These are phyloP conservation scores for Macaria notata DNA, from an alignment of 2,888 invertebrate genomes.

Conservation along the genomic window DNA sequence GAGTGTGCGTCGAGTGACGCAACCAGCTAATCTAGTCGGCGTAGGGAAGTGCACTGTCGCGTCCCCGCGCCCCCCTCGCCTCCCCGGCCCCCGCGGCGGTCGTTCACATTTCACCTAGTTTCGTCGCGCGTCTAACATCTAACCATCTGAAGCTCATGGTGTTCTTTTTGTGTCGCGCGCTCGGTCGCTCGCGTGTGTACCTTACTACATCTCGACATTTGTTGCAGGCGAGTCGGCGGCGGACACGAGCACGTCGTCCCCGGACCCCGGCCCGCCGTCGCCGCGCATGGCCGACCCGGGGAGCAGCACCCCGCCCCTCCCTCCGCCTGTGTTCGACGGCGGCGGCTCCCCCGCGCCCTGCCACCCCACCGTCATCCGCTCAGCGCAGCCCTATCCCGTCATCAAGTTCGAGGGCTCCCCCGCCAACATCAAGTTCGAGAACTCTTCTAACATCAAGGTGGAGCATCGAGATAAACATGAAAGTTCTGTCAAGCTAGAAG, in stretches of 20 bases:
- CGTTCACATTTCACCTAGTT: constrained; percentile 82
- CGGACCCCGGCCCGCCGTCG: constrained; percentile 93
- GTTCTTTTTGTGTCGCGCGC: constrained; percentile 58
- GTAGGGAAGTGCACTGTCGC: constrained; percentile 83
- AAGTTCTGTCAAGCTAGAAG: constrained; percentile 77
- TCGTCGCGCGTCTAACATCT: constrained; percentile 62
- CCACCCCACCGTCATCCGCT: constrained; percentile 81
- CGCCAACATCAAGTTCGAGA: constrained; percentile 59
- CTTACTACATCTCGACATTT: constrained; percentile 50
- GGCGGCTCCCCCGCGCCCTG: constrained; percentile 69
- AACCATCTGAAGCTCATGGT: constrained; percentile 56
- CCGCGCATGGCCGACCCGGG: constrained; percentile 88
- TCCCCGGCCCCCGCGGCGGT: constrained; percentile 77
- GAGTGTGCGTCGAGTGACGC: constrained; percentile 63
- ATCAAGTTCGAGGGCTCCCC: constrained; percentile 78
- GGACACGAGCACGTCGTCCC: constrained; percentile 96
- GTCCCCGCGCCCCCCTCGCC: constrained; percentile 76
- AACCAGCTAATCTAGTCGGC: constrained; percentile 81
- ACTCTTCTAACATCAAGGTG: constrained; percentile 53
- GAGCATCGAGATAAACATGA: constrained; percentile 62
- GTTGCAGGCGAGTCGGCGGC: constrained; percentile 93
- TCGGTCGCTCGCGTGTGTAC: constrained; percentile 39
- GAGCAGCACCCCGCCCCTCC: constrained; percentile 84
- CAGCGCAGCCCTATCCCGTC: constrained; percentile 82
- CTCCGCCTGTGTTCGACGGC: constrained; percentile 78